These are phyloP conservation scores for Coecobrya sp. DNA, from an alignment of 2,888 invertebrate genomes.

Conservation along the genomic window DNA sequence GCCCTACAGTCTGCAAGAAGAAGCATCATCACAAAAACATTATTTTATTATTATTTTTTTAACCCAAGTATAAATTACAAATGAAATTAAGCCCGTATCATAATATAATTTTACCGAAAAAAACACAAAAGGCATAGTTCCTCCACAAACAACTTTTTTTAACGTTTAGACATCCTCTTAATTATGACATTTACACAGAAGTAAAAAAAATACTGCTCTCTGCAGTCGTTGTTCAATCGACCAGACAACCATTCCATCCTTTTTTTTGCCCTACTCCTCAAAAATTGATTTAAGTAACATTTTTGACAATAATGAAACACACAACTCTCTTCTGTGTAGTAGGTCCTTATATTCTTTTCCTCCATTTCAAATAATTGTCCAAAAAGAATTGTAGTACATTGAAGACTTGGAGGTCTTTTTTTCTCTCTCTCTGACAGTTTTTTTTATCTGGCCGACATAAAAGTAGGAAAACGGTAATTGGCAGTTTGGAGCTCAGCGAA, in stretches of 20 bases:
- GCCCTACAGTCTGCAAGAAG: slow-evolving; percentile 90
- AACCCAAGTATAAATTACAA: no score
- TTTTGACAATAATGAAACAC: background rate
- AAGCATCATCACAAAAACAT: background rate
- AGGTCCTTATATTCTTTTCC: background rate
- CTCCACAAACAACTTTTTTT: background rate
- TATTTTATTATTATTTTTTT: slow-evolving; percentile 1
- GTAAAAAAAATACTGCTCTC: background rate
- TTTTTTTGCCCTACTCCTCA: background rate
- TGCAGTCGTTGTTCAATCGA: background rate
- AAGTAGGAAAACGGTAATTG: slow-evolving; percentile 21
- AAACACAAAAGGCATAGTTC: no score
- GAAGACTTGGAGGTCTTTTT: background rate
- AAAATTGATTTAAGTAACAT: slow-evolving; percentile 41
- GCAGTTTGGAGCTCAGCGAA: slow-evolving; percentile 34
- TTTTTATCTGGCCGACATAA: slow-evolving; percentile 22
- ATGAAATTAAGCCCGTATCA: no score
- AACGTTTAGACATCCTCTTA: background rate
- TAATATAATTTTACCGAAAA: no score
- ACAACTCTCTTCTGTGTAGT: background rate
- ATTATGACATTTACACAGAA: background rate
- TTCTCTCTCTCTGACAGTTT: slow-evolving; percentile 17
- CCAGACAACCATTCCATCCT: background rate
- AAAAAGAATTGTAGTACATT: slow-evolving; percentile 14
- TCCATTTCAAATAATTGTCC: slow-evolving; percentile 16